Evolutionary conservation across 1,140 invertebrate species (phyloP), one percentile per base, ranked within the genome.

Genomic region (Ctenoplectra terminalis): DNA sequence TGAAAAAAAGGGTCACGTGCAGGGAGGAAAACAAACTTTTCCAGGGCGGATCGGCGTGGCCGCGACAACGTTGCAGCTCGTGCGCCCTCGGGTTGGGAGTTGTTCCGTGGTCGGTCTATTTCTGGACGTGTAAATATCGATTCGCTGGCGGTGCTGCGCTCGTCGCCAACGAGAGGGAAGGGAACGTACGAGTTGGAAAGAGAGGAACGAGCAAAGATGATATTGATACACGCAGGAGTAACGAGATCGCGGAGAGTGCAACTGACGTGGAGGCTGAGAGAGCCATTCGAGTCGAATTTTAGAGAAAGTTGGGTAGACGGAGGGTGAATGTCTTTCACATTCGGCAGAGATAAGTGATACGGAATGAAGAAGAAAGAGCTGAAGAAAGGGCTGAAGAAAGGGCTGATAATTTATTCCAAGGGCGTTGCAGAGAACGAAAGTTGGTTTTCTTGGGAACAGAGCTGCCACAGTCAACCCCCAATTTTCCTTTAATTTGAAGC

Each of bases 61-160:
- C 63, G 48, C 50, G 69, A 75, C 80, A 60, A 87, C 66, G 80
- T 78, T 58, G 83, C 79, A 83, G 69, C 76, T 50, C 37, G 70
- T 7, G 40, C 83, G 64, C 81, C 63, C 79, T 84, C 85, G 40
- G 15, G 43, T 80, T 56, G 56, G 67, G 66, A 81, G 75, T 81
- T 76, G 72, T 84, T 85, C 77, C 54, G 81, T 81, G 78, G 80
- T 80, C 70, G 88, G 76, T 90, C 91, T 91, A 92, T 92, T 91
- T 91, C 89, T 90, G 90, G 89, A 84, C 88, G 83, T 88, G 86
- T 89, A 83, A 89, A 89, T 91, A 91, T 91, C 90, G 91, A 91
- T 91, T 89, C 84, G 79, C 76, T 83, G 72, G 56, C 58, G 70
- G 70, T 50, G 66, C 64, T 76, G 50, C 64, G 58, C 82, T 75